These are phyloP conservation scores for Crax fasciolata DNA, from an alignment of 2,797 vertebrate species.

Conservation along the genomic window DNA sequence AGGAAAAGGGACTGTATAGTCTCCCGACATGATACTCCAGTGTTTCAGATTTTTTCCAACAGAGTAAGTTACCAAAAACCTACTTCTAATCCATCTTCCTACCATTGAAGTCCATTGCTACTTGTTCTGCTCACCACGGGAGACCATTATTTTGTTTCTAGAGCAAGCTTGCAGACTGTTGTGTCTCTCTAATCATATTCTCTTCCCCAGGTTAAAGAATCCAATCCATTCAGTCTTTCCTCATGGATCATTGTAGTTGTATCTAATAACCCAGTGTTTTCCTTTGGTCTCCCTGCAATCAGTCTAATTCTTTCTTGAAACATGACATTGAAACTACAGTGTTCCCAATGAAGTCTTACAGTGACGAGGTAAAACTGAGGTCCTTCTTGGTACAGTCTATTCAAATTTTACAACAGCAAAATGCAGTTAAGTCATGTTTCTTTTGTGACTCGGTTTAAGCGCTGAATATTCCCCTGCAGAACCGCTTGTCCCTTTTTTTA, in stretches of 20 bases:
- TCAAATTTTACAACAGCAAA: background rate
- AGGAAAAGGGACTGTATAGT: background rate
- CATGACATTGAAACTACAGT: background rate
- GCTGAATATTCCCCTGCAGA: background rate
- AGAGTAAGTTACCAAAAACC: background rate
- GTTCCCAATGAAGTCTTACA: background rate
- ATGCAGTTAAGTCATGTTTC: background rate
- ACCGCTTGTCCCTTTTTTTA: background rate
- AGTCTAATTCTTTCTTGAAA: background rate
- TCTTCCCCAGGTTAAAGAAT: background rate
- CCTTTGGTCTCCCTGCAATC: background rate
- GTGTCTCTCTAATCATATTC: background rate
- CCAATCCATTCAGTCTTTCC: background rate
- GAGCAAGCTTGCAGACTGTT: background rate
- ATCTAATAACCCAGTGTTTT: background rate
- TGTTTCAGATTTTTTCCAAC: background rate
- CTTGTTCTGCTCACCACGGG: background rate
- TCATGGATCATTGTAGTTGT: background rate
- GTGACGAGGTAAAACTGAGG: accelerated
- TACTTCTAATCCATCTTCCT: background rate
- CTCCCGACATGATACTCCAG: background rate
- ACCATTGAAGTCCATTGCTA: background rate
- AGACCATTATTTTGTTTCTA: background rate
- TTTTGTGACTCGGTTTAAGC: background rate
- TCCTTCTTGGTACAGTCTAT: background rate